A percentile compares a stretch with the other conserved stretches of the same genome.
Evolutionary conservation across 2,888 invertebrate genomes (phyloP).

Genomic region (Polyploca ridens): DNA sequence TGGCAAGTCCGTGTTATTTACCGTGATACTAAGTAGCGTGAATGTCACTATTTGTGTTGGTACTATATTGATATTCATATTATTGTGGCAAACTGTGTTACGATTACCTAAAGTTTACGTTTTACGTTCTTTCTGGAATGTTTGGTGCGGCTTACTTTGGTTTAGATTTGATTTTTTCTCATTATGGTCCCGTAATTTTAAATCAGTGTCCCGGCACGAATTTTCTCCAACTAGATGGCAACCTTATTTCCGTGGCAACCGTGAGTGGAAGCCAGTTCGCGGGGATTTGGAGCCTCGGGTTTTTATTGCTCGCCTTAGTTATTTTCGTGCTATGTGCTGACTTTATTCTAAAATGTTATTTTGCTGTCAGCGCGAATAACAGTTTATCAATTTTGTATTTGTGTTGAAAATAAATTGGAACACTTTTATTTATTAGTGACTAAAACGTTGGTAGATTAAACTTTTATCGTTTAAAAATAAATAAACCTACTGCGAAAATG

Average conservation of each 20-base stretch:
- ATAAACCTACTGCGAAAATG: no score
- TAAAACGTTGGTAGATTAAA: not conserved
- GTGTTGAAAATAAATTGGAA: not conserved
- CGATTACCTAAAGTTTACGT: not conserved
- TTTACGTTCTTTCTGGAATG: not conserved
- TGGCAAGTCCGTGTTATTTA: slow-evolving; percentile 6
- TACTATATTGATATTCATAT: not conserved
- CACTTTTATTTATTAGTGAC: no score
- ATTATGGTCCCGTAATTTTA: not conserved
- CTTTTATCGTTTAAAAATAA: no score
- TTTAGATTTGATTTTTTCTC: not conserved
- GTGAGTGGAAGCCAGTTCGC: not conserved
- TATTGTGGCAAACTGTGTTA: not conserved
- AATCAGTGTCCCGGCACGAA: not conserved
- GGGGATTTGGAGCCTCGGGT: not conserved
- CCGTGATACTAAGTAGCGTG: not conserved
- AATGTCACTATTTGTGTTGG: not conserved
- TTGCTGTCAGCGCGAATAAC: not conserved
- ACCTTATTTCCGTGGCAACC: not conserved
- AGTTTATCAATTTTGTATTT: not conserved
- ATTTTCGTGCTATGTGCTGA: not conserved
- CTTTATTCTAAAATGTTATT: not conserved
- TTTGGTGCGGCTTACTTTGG: not conserved
- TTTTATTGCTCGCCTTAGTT: not conserved
- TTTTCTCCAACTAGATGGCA: not conserved